Evolutionary conservation across 2,797 vertebrate species (phyloP).

Genomic region (Parambassis ranga): DNA sequence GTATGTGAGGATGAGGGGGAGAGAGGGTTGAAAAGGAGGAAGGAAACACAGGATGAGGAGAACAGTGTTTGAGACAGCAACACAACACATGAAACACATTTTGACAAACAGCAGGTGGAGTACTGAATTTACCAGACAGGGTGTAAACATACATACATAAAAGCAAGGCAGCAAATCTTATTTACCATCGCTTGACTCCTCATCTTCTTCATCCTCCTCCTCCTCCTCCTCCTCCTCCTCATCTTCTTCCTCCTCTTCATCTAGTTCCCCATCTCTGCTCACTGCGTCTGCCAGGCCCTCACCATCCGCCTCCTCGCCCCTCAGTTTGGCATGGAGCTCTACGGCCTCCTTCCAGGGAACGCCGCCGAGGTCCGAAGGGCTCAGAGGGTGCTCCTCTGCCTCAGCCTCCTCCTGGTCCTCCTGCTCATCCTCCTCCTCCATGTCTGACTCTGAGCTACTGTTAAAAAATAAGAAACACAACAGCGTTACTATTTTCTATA

Average conservation of each 20-base stretch:
- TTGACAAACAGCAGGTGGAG: background rate
- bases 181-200: slow-evolving; percentile 92
- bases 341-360: slow-evolving; percentile 96
- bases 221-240: slow-evolving; percentile 82
- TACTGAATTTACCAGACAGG: background rate
- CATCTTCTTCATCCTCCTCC: slow-evolving; percentile 81
- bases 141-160: background rate
- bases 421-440: slow-evolving; percentile 84
- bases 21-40: slow-evolving; percentile 19
- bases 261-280: slow-evolving; percentile 61
- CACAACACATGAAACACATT: slow-evolving; percentile 20
- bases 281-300: slow-evolving; percentile 61
- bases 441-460: slow-evolving; percentile 96
- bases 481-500: background rate
- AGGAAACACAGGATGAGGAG: slow-evolving; percentile 46
- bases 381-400: slow-evolving; percentile 69
- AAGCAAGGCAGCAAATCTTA: background rate
- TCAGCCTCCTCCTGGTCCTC: slow-evolving; percentile 73
- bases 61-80: slow-evolving; percentile 24
- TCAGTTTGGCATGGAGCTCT: slow-evolving; percentile 90
- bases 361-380: slow-evolving; percentile 89
- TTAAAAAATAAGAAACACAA: background rate
- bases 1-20: slow-evolving; percentile 23
- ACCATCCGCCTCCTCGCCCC: slow-evolving; percentile 70
- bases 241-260: slow-evolving; percentile 74